Conservation (phyloP, 2,113 vertebrate genomes). For the Cyanoramphus novaezelandiae region DNA sequence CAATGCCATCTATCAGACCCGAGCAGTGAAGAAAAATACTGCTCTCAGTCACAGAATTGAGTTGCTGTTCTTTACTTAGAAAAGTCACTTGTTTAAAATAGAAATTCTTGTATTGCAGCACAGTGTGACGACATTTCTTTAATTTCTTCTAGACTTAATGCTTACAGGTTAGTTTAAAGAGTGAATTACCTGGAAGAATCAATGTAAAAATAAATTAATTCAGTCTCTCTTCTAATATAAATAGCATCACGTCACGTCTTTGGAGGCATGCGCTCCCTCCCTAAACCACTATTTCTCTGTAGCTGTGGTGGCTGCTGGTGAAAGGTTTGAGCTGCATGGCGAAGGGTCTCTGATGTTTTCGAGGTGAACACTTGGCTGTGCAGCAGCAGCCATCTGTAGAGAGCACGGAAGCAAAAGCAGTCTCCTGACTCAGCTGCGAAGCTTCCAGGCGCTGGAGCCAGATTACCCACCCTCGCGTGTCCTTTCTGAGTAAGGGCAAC, state of each 20-base stretch:
- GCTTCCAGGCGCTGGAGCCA: accelerated
- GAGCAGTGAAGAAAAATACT: neutral
- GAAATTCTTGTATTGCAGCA: neutral
- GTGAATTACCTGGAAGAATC: neutral
- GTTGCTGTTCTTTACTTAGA: neutral
- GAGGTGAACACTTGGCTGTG: neutral
- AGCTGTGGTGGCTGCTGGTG: neutral
- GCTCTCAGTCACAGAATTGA: neutral
- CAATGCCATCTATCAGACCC: neutral
- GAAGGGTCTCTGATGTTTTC: neutral
- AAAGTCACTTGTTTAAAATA: neutral
- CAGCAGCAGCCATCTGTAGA: neutral
- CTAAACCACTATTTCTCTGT: neutral
- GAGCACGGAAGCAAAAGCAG: neutral
- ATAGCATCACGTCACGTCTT: neutral
- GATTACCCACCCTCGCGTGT: neutral
- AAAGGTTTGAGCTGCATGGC: neutral
- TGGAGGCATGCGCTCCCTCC: neutral
- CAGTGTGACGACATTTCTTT: neutral
- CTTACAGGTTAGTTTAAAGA: neutral
- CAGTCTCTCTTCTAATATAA: neutral
- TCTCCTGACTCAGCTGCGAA: neutral
- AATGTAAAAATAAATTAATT: neutral
- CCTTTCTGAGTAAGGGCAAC: neutral
- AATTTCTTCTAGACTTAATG: neutral